phyloP scores from a whole-genome alignment of 2,113 vertebrate species.

The Myotis lucifugus region DNA sequence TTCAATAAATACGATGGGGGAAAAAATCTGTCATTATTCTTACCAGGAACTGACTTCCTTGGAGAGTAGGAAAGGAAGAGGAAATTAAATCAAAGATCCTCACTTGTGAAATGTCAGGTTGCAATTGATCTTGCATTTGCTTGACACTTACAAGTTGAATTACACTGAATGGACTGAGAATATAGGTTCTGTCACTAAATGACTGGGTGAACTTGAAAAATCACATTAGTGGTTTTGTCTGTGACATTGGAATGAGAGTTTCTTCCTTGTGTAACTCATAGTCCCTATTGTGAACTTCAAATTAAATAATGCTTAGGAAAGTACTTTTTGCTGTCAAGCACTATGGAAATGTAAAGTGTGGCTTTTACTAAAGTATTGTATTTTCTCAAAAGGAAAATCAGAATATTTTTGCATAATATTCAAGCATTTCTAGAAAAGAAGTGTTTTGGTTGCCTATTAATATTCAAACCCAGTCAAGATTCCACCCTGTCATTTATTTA shows the following conservation, averaged over 20 bases:
- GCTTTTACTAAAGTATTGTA: not conserved
- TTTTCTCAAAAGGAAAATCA: slow-evolving; percentile 14
- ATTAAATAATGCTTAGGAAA: slow-evolving; percentile 21
- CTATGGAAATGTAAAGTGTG: not conserved
- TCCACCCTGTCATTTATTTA: not conserved
- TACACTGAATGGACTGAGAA: not conserved
- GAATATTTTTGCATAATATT: not conserved
- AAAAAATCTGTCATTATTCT: not conserved
- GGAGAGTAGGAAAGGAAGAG: not conserved
- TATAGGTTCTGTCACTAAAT: not conserved
- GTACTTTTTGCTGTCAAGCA: not conserved
- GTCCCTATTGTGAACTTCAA: not conserved
- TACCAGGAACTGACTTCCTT: not conserved
- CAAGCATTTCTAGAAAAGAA: not conserved
- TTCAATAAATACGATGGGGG: not conserved
- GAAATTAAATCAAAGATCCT: not conserved
- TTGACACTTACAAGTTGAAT: not conserved
- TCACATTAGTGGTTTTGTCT: not conserved
- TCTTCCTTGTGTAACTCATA: not conserved
- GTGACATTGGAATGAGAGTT: not conserved
- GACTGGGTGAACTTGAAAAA: not conserved
- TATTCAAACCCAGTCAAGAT: slow-evolving; percentile 8
- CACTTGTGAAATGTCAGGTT: not conserved
- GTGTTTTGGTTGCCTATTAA: not conserved
- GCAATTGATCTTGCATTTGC: not conserved